phyloP scores from a whole-genome alignment of 2,888 invertebrate genomes.

The Aporophyla lueneburgensis region DNA sequence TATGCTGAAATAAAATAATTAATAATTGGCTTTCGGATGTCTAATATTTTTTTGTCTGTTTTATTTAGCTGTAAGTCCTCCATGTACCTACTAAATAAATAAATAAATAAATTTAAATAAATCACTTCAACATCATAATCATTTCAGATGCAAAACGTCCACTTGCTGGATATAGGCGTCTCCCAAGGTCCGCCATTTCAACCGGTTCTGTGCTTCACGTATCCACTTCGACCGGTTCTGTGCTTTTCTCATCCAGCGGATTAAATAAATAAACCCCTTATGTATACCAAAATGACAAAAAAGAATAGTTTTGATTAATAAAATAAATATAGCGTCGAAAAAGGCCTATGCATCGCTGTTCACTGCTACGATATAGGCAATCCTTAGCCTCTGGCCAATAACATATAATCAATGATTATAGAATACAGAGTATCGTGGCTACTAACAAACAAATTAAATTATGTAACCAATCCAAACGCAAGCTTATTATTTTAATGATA shows the following conservation, averaged over 20 bases:
- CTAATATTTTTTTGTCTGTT: too few species aligned
- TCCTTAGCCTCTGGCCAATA: background rate
- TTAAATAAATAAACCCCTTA: background rate
- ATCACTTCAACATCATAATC: too few species aligned
- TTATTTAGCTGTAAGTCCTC: too few species aligned
- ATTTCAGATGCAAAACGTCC: too few species aligned
- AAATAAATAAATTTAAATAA: background rate
- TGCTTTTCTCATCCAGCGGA: too few species aligned
- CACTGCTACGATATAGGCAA: background rate
- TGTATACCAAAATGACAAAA: background rate
- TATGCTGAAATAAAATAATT: background rate
- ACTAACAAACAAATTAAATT: background rate
- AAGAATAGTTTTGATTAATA: background rate
- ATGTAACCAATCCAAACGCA: background rate
- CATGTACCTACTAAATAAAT: too few species aligned
- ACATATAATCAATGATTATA: background rate
- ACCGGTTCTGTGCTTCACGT: too few species aligned
- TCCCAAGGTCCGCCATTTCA: too few species aligned
- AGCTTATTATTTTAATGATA: conserved; percentile 10
- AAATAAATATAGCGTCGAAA: background rate
- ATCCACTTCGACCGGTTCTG: too few species aligned
- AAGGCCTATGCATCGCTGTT: background rate
- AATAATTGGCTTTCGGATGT: too few species aligned
- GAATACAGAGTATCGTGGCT: too few species aligned
- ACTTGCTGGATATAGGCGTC: too few species aligned